Base-by-base conservation (phyloP, 2,113 vertebrate genomes). In the Phalacrocorax aristotelis region DNA sequence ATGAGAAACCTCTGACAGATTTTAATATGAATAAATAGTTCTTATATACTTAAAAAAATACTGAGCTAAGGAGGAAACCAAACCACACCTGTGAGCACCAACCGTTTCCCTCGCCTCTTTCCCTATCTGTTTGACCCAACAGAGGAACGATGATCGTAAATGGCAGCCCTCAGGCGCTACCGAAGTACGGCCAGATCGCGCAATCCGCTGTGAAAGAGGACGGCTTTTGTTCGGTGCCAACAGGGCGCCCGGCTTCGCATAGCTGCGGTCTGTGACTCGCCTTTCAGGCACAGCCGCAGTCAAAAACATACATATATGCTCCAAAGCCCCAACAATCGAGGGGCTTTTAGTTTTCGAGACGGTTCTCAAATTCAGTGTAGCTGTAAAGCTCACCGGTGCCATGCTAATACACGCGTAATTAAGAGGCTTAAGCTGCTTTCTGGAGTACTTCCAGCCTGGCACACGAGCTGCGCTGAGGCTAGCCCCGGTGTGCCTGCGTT, bases 321-420 rank as follows among this genome's bases (percentile, higher is more conserved):
- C 13, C 5, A 8, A 49, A 34, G 38, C 3, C 26, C 26, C 3
- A 1, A 12, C 6, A 38, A 58, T 4, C 0, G 22, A 16, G 60
- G 14, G 4, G 3, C 3, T 11, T 19, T 30, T 9, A 1, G 5
- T 13, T 49, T 60, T 15, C 4, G 40, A 46, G 12, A 2, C 16
- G 2, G 19, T 9, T 62, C 32, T 16, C 11, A 5, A 38, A 20
- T 9, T 11, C 36, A 7, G 42, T 2, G 1, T 11, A 11, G 60
- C 82, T 13, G 12, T 6, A 15, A 13, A 42, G 36, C 57, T 40
- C 38, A 0, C 4, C 3, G 46, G 14, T 11, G n/a, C 77, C 42
- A 0, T 0, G 15, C n/a, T 25, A 6, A 7, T 5, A 13, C 30
- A 1, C 14, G 0, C 0, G 0, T 0, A 4, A 11, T 6, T 11